Evolutionary conservation across 2,113 vertebrate species (phyloP).

Genomic region (Peromyscus californicus): DNA sequence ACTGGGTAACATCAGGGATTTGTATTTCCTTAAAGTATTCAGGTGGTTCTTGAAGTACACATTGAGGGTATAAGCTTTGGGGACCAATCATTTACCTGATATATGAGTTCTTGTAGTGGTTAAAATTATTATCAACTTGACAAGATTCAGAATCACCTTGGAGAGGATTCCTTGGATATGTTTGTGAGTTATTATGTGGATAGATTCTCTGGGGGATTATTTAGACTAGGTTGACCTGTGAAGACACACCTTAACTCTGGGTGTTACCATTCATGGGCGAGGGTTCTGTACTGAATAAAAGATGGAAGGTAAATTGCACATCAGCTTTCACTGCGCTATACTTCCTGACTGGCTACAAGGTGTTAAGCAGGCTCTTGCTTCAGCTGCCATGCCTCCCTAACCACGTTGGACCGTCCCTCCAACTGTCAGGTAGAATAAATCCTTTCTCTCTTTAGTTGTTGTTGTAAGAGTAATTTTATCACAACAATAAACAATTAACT

Average conservation of each 20-base stretch:
- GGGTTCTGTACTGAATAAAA: background rate
- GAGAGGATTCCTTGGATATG: no score
- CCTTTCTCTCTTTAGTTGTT: background rate
- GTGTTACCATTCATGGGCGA: background rate
- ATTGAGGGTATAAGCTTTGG: background rate
- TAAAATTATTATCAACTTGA: background rate
- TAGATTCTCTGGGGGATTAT: background rate
- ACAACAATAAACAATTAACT: no score
- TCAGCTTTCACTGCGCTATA: background rate
- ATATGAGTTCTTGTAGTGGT: background rate
- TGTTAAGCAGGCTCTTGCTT: background rate
- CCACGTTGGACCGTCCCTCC: background rate
- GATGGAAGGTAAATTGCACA: background rate
- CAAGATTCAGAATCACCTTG: background rate
- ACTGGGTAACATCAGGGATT: background rate
- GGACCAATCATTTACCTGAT: background rate
- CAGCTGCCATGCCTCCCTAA: no score
- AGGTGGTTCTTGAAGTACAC: background rate
- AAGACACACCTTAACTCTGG: background rate
- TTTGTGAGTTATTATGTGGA: background rate
- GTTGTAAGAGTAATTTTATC: background rate
- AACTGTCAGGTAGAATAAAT: background rate
- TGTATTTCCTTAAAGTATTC: conserved; percentile 27
- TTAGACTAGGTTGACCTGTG: background rate
- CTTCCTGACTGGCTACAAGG: background rate